These are phyloP conservation scores for Drosophila stalkeri DNA, from an alignment of 2,888 invertebrate genomes.

Conservation along the genomic window DNA sequence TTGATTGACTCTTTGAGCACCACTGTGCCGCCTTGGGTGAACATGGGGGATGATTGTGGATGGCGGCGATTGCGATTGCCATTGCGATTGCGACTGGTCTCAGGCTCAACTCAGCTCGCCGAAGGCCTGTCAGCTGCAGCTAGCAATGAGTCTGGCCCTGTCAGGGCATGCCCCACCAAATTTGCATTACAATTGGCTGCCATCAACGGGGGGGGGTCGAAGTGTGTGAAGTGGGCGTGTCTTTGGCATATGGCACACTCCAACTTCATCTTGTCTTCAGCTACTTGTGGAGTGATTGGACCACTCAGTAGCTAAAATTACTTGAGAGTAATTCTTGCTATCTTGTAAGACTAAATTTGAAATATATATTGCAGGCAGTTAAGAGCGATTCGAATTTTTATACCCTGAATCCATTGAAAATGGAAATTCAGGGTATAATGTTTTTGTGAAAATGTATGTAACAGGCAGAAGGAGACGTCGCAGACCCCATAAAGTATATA, in stretches of 20 bases:
- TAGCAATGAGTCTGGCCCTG: conserved; percentile 36
- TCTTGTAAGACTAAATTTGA: neutral
- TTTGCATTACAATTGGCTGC: conserved; percentile 58
- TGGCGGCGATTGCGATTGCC: conserved; percentile 14
- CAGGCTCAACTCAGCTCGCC: conserved; percentile 15
- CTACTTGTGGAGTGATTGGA: neutral
- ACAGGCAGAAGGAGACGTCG: no score
- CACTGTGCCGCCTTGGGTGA: conserved; percentile 12
- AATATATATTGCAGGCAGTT: neutral
- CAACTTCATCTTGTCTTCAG: conserved; percentile 11
- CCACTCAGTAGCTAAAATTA: neutral
- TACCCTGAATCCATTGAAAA: no score
- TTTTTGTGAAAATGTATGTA: no score
- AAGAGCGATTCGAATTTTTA: no score
- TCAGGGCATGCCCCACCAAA: conserved; percentile 42
- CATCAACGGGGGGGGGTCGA: neutral
- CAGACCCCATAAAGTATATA: no score
- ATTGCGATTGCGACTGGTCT: conserved; percentile 13
- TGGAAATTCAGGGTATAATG: no score
- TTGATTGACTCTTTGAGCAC: neutral
- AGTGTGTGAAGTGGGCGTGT: conserved; percentile 40
- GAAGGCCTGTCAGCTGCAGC: conserved; percentile 65
- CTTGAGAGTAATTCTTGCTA: neutral
- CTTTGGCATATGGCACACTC: conserved; percentile 44
- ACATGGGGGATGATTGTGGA: neutral